Percentiles rank a stretch among this genome's conserved stretches.
Conservation (phyloP, 1,140 invertebrate species). For the Aphidius gifuensis region DNA sequence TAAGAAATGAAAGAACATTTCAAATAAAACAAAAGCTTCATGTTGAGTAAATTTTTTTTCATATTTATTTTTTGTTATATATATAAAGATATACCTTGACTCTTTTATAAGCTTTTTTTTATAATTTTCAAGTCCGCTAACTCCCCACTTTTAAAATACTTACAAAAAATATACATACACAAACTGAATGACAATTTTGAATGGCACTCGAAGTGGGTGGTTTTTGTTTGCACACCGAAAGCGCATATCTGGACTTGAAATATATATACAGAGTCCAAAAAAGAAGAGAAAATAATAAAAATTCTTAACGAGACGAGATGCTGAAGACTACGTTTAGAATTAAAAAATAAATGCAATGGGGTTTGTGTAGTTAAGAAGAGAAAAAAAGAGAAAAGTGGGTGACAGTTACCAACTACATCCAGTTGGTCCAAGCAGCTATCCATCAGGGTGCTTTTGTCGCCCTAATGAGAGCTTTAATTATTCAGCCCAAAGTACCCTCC, state of each 20-base stretch:
- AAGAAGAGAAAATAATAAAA: constrained; percentile 5
- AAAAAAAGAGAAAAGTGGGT: not conserved
- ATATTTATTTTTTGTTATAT: constrained; percentile 7
- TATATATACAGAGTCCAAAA: not conserved
- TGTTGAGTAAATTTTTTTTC: constrained; percentile 6
- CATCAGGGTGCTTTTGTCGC: constrained; percentile 58
- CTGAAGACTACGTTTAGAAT: constrained; percentile 20
- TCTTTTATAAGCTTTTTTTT: constrained; percentile 9
- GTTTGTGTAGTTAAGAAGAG: not conserved
- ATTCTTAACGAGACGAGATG: constrained; percentile 23
- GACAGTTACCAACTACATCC: constrained; percentile 34
- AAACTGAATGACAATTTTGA: not conserved
- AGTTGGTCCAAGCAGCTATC: constrained; percentile 51
- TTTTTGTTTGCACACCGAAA: constrained; percentile 17
- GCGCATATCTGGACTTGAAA: constrained; percentile 1
- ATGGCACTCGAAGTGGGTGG: not conserved
- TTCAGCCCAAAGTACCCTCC: constrained; percentile 47
- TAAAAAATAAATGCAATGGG: not conserved
- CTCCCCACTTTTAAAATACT: not conserved
- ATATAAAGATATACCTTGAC: constrained; percentile 1
- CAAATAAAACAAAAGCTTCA: constrained; percentile 52
- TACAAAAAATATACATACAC: too few species aligned
- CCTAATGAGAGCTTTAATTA: constrained; percentile 59
- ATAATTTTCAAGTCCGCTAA: not conserved
- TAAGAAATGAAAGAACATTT: constrained; percentile 62